Evolutionary conservation across 2,888 invertebrate genomes (phyloP).

Genomic region (Papilio protenor): DNA sequence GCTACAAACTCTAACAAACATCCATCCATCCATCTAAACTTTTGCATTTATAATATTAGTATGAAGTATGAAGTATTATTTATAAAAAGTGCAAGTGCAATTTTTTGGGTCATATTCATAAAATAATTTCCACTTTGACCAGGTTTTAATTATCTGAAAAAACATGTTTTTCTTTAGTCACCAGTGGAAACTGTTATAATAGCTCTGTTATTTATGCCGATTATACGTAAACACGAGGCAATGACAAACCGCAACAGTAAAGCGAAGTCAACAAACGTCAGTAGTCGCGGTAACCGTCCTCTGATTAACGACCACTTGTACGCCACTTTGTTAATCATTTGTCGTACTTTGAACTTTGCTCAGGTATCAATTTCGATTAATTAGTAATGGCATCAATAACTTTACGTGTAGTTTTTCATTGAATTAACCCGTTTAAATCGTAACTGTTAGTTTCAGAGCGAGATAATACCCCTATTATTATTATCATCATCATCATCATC

Average conservation of each 20-base stretch:
- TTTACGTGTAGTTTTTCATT: background rate
- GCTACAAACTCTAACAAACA: too few species aligned
- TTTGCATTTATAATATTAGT: too few species aligned
- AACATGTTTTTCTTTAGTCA: background rate
- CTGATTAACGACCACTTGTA: constrained; percentile 36
- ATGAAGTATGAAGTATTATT: too few species aligned
- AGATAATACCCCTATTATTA: too few species aligned
- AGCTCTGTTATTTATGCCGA: background rate
- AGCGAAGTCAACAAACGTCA: constrained; percentile 33
- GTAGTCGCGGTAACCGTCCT: constrained; percentile 25
- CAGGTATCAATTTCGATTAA: constrained; percentile 20
- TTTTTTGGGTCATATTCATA: too few species aligned
- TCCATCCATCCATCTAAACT: too few species aligned
- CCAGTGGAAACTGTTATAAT: background rate
- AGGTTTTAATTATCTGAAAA: background rate
- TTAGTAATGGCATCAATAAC: background rate
- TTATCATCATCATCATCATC: too few species aligned
- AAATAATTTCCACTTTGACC: background rate
- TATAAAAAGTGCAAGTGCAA: too few species aligned
- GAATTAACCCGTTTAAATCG: background rate
- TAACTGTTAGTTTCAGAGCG: background rate
- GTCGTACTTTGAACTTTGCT: constrained; percentile 29
- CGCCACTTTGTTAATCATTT: constrained; percentile 33
- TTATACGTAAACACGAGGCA: constrained; percentile 3
- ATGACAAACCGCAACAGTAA: constrained; percentile 27